These are phyloP conservation scores for Drosophila silvestris DNA, from an alignment of 2,888 invertebrate genomes.

Conservation along the genomic window DNA sequence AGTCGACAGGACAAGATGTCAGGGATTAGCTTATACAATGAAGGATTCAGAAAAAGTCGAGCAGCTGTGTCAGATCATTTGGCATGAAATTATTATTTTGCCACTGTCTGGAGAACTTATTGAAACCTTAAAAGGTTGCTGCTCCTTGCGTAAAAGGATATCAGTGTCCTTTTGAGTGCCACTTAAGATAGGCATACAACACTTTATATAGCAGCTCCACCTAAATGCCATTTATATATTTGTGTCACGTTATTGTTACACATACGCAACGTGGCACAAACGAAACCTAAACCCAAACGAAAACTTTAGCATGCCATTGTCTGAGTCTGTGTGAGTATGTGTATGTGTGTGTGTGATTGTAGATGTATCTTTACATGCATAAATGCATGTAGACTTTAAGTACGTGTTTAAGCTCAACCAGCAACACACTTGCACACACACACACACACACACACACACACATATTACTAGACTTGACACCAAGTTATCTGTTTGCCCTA, in stretches of 20 bases:
- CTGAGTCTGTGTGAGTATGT: constrained; percentile 8
- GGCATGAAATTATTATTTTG: constrained; percentile 52
- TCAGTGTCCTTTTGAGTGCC: constrained; percentile 68
- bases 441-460: background rate
- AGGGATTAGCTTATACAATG: constrained; percentile 50
- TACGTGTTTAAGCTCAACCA: constrained; percentile 70
- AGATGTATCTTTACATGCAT: constrained; percentile 44
- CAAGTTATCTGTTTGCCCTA: constrained; percentile 20
- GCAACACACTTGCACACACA: constrained; percentile 7
- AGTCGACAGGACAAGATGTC: constrained; percentile 31
- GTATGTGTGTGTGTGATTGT: constrained; percentile 1
- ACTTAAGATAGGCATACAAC: constrained; percentile 51
- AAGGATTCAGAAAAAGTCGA: background rate
- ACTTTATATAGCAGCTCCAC: constrained; percentile 7
- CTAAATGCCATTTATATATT: constrained; percentile 49
- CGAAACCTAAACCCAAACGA: constrained; percentile 15
- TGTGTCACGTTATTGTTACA: constrained; percentile 73
- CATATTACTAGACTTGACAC: constrained; percentile 21
- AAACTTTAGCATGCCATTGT: constrained; percentile 7
- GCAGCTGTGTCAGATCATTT: constrained; percentile 17
- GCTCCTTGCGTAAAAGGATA: constrained; percentile 46
- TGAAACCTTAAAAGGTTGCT: constrained; percentile 63
- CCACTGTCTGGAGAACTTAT: constrained; percentile 37
- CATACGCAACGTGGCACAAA: constrained; percentile 62
- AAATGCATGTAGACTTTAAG: constrained; percentile 62